A percentile compares a stretch with the other conserved stretches of the same genome.
phyloP scores from a whole-genome alignment of 2,113 vertebrate genomes.

The Centrocercus urophasianus region DNA sequence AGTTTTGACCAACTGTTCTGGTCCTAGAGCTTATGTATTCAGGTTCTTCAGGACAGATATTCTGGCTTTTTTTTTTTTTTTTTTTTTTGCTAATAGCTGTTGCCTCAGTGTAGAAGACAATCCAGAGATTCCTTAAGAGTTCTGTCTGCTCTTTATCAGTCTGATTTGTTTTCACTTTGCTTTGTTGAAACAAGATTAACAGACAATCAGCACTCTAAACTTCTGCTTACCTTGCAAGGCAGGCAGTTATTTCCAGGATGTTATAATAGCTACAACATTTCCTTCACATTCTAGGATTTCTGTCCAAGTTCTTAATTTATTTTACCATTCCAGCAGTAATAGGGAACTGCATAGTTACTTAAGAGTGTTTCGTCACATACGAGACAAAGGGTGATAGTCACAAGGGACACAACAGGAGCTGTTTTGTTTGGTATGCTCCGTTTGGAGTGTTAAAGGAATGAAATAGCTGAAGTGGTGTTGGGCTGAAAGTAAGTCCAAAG shows the following conservation, averaged over 20 bases:
- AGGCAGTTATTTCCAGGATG: background rate
- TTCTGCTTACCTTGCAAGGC: background rate
- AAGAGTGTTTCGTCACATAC: rapidly evolving
- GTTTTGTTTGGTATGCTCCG: background rate
- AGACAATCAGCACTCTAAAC: background rate
- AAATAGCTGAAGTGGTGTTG: background rate
- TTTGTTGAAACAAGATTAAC: background rate
- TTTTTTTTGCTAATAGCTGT: background rate
- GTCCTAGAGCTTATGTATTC: background rate
- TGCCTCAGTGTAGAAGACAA: background rate
- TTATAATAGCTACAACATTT: background rate
- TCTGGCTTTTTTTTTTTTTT: background rate
- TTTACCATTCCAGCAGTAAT: background rate
- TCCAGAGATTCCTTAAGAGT: background rate
- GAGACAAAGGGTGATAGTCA: background rate
- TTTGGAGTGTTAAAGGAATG: background rate
- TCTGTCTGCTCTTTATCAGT: background rate
- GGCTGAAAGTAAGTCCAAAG: background rate
- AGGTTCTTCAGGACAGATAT: background rate
- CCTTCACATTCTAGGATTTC: background rate
- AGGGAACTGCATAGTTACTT: background rate
- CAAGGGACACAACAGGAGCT: background rate
- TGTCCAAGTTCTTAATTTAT: background rate
- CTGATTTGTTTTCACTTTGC: background rate
- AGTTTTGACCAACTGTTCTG: background rate